These are phyloP conservation scores for Cryptosula pallasiana DNA, from an alignment of 2,888 invertebrate species.

Conservation along the genomic window DNA sequence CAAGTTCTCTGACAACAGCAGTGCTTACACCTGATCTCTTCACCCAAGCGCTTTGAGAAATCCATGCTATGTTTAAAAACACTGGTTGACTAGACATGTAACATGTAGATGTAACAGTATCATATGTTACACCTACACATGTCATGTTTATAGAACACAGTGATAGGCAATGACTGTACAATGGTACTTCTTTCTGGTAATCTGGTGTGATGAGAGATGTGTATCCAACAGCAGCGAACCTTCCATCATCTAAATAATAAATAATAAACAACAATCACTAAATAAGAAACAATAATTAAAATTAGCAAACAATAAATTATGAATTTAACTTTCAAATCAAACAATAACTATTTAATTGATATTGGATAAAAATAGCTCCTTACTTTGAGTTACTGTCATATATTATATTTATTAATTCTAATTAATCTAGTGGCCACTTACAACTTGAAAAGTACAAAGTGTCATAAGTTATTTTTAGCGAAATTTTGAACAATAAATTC, in stretches of 20 bases:
- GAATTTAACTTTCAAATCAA: too few relatives aligned
- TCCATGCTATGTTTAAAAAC: neutral
- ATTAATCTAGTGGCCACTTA: too few relatives aligned
- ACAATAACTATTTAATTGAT: too few relatives aligned
- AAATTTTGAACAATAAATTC: too few relatives aligned
- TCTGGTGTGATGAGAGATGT: neutral
- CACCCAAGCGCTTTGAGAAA: neutral
- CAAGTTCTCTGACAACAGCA: neutral
- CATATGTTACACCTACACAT: conserved; percentile 9
- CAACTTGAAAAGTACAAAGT: too few relatives aligned
- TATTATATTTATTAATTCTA: too few relatives aligned
- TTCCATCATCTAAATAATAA: neutral
- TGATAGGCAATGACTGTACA: neutral
- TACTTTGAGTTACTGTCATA: too few relatives aligned
- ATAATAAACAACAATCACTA: too few relatives aligned
- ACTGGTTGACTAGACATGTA: neutral
- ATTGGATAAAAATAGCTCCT: too few relatives aligned
- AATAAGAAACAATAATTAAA: too few relatives aligned
- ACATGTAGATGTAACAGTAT: neutral
- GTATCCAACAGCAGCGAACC: neutral
- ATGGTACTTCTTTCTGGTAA: neutral
- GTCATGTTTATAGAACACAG: neutral
- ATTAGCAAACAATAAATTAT: too few relatives aligned
- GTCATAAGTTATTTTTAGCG: too few relatives aligned
- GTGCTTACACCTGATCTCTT: neutral